A percentile compares a stretch with the other conserved stretches of the same genome.
phyloP scores from a whole-genome alignment of 2,797 vertebrate species.

The Takifugu rubripes region DNA sequence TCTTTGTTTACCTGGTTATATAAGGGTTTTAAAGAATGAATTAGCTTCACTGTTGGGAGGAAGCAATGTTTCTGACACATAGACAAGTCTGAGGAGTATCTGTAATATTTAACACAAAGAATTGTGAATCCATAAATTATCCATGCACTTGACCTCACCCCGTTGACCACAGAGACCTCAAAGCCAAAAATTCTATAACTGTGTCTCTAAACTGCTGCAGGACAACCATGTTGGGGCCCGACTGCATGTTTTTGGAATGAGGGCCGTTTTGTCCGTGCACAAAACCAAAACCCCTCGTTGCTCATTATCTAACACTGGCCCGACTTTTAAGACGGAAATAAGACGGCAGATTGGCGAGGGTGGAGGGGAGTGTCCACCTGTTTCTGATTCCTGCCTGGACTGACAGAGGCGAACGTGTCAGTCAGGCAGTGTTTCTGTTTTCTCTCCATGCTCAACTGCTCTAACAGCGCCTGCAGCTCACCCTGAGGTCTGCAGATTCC shows the following conservation, averaged over 20 bases:
- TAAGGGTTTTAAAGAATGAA: no score
- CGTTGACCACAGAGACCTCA: no score
- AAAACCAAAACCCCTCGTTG: neutral
- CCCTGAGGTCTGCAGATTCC: constrained; percentile 44
- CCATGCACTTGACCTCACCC: no score
- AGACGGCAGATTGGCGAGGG: neutral
- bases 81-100: no score
- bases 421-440: constrained; percentile 26
- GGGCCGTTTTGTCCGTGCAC: neutral
- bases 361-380: constrained; percentile 6
- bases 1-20: no score
- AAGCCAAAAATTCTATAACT: no score
- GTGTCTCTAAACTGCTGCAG: constrained; percentile 5
- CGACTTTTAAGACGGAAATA: constrained; percentile 2
- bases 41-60: no score
- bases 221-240: constrained; percentile 12
- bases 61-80: no score
- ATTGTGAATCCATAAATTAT: no score
- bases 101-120: no score
- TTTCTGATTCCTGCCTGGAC: neutral
- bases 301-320: constrained; percentile 10
- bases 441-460: constrained; percentile 41
- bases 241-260: constrained; percentile 32
- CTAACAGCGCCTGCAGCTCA: constrained; percentile 46
- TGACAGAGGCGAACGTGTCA: neutral